Conservation (phyloP, 2,113 vertebrate genomes). For the Zapornia atra region DNA sequence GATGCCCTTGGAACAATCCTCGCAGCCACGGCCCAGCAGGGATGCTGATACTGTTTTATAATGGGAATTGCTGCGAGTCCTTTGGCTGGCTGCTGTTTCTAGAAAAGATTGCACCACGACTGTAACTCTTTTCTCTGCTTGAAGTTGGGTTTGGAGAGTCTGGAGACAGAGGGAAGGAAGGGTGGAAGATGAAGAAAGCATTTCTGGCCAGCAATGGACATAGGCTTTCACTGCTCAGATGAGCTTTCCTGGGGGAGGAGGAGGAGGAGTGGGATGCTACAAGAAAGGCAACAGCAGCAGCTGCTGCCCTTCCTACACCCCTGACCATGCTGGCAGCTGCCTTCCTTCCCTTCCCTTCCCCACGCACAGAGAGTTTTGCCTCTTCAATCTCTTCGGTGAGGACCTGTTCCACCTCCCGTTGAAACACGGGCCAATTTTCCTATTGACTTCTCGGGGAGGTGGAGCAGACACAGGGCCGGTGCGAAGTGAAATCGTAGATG, state of each 20-base stretch:
- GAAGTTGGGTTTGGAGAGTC: background rate
- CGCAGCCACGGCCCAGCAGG: background rate
- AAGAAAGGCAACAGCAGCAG: conserved; percentile 34
- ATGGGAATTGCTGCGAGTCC: conserved; percentile 18
- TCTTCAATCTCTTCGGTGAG: background rate
- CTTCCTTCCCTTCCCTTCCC: background rate
- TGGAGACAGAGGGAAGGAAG: background rate
- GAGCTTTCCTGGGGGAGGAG: background rate
- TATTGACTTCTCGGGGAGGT: background rate
- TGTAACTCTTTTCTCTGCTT: background rate
- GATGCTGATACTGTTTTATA: conserved; percentile 21
- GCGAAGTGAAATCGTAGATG: conserved; percentile 12
- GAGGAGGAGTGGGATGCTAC: background rate
- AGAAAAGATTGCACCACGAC: background rate
- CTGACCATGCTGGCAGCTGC: background rate
- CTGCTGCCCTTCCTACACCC: conserved; percentile 4
- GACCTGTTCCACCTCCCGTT: background rate
- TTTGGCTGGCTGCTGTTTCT: background rate
- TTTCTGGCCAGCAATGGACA: background rate
- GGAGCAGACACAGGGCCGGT: background rate
- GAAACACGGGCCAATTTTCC: conserved; percentile 7
- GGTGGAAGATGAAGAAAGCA: background rate
- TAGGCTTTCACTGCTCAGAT: background rate
- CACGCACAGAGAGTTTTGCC: background rate
- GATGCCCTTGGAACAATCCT: background rate